phyloP scores from a whole-genome alignment of 2,797 vertebrate species.

The Rhinoraja longicauda region DNA sequence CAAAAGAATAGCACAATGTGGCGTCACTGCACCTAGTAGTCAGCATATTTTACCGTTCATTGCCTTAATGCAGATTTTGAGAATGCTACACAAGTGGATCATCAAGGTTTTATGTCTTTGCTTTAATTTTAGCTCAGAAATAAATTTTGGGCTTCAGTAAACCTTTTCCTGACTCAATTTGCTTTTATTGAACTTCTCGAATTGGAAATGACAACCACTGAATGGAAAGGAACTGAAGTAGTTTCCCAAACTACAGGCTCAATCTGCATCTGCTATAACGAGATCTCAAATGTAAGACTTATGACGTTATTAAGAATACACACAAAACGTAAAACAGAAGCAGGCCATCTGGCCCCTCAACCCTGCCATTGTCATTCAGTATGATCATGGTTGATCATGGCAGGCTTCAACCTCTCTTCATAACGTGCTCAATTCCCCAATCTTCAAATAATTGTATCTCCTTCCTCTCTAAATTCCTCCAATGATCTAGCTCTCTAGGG shows the following conservation, averaged over 20 bases:
- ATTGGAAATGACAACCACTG: not conserved
- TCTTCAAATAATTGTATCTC: too few species aligned
- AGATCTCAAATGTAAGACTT: not conserved
- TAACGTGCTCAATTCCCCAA: too few species aligned
- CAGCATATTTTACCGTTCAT: not conserved
- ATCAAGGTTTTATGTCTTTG: conserved; percentile 3
- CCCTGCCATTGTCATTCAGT: too few species aligned
- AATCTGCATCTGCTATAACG: not conserved
- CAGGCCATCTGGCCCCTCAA: too few species aligned
- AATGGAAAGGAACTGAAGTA: not conserved
- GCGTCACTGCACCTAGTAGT: not conserved
- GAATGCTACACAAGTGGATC: not conserved
- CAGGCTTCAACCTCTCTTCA: too few species aligned
- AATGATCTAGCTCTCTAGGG: too few species aligned
- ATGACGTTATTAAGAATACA: not conserved
- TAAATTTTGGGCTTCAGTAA: not conserved
- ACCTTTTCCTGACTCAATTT: not conserved
- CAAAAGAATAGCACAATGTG: conserved; percentile 12
- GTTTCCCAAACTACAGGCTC: not conserved
- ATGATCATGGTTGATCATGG: too few species aligned
- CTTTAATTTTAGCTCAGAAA: not conserved
- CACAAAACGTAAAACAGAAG: too few species aligned
- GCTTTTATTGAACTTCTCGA: not conserved
- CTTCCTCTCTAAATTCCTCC: too few species aligned
- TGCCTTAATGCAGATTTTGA: not conserved